Conservation (phyloP, 2,113 vertebrate species). For the Rhynchopsitta pachyrhyncha region DNA sequence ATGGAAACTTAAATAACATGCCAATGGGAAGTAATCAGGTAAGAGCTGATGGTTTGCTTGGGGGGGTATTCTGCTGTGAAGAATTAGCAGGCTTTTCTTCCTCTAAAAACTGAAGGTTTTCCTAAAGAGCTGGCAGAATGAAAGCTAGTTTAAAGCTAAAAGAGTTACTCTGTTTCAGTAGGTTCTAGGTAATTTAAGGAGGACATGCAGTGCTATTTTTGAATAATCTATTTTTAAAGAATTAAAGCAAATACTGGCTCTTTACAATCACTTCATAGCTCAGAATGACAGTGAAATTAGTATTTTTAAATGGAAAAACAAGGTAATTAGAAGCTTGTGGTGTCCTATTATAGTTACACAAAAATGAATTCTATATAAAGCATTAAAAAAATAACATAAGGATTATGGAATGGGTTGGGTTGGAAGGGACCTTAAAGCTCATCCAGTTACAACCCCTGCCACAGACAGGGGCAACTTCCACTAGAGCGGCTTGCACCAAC, state of each 20-base stretch:
- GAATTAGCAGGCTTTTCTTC: background rate
- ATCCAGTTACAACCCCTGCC: background rate
- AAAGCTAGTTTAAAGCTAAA: background rate
- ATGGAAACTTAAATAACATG: slow-evolving; percentile 76
- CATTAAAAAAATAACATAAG: background rate
- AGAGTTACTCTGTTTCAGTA: background rate
- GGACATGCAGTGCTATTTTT: background rate
- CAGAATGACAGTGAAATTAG: background rate
- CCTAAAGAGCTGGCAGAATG: background rate
- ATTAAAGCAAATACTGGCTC: background rate
- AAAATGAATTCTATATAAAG: background rate
- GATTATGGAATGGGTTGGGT: background rate
- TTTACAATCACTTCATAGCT: background rate
- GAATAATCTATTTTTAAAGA: background rate
- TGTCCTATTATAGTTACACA: background rate
- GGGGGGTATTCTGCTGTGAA: background rate
- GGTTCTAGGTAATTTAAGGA: background rate
- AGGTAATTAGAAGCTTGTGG: background rate
- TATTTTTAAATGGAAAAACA: background rate
- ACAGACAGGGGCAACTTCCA: background rate
- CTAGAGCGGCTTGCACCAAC: background rate
- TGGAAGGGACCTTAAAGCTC: background rate
- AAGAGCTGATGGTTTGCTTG: background rate
- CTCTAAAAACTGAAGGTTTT: background rate
- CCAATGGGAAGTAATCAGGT: slow-evolving; percentile 80